Conservation (phyloP, 2,113 vertebrate genomes). For the Haemorhous mexicanus region DNA sequence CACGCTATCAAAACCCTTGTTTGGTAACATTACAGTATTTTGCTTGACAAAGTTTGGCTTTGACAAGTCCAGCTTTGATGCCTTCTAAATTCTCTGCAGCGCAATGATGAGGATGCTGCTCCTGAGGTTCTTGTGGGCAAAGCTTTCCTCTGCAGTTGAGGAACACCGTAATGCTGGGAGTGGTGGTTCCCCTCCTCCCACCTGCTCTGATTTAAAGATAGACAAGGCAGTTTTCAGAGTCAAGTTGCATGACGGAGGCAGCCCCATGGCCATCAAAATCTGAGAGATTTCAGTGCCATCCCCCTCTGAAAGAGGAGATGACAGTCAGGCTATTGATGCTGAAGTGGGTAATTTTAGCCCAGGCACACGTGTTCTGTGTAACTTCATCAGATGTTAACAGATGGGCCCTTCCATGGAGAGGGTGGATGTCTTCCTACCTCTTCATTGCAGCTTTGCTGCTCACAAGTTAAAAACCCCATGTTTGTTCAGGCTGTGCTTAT, state of each 20-base stretch:
- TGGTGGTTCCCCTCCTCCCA: background rate
- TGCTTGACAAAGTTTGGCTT: background rate
- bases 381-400: constrained; percentile 64
- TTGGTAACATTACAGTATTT: background rate
- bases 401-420: constrained; percentile 31
- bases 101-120: background rate
- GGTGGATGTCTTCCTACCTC: constrained; percentile 54
- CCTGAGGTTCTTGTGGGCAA: accelerated
- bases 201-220: background rate
- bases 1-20: background rate
- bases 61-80: background rate
- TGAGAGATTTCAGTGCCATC: constrained; percentile 22
- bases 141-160: background rate
- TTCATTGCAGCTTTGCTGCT: background rate
- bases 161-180: background rate
- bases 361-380: constrained; percentile 30
- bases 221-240: background rate
- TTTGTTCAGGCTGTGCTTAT: background rate
- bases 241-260: background rate
- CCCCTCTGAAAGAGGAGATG: constrained; percentile 15
- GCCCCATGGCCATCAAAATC: background rate
- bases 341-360: constrained; percentile 39
- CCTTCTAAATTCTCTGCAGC: background rate
- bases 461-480: background rate
- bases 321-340: background rate